A percentile compares a stretch with the other conserved stretches of the same genome.
phyloP scores from a whole-genome alignment of 2,113 vertebrate species.

The Laticauda colubrina region DNA sequence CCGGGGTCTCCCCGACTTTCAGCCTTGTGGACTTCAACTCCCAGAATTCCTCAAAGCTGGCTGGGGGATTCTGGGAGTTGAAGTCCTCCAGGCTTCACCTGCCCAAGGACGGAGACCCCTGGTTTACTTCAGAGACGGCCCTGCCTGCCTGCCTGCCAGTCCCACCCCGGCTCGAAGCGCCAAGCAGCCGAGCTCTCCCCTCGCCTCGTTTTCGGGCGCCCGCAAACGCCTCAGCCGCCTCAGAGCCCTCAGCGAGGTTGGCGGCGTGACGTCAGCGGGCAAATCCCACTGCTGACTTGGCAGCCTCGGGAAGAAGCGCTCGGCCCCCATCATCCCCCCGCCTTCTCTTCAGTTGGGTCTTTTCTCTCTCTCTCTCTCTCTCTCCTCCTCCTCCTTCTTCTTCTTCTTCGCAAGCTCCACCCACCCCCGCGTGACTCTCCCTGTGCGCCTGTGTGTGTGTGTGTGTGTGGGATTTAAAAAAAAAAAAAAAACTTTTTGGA shows the following conservation, averaged over 20 bases:
- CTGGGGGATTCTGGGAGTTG: no score
- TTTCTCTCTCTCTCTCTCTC: no score
- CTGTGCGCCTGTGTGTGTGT: neutral
- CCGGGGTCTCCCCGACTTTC: no score
- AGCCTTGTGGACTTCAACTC: no score
- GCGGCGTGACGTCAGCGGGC: slow-evolving; percentile 41
- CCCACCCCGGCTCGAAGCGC: no score
- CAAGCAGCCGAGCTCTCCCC: neutral
- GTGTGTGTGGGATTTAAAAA: slow-evolving; percentile 14
- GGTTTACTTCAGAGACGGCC: no score
- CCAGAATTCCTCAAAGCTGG: no score
- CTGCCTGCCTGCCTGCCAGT: no score
- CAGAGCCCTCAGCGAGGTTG: neutral
- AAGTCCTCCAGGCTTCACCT: no score
- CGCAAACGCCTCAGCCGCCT: no score
- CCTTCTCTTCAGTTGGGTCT: neutral
- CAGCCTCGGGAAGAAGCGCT: neutral
- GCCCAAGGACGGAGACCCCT: no score
- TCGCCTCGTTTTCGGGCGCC: neutral
- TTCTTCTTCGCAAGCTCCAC: slow-evolving; percentile 51
- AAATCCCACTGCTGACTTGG: neutral
- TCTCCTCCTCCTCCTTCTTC: neutral
- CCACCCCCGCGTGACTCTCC: slow-evolving; percentile 32
- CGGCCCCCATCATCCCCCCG: neutral
- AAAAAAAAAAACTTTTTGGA: slow-evolving; percentile 14